Percentiles rank a stretch among this genome's conserved stretches.
phyloP scores from a whole-genome alignment of 2,888 invertebrate genomes.

The Chouioia cunea region DNA sequence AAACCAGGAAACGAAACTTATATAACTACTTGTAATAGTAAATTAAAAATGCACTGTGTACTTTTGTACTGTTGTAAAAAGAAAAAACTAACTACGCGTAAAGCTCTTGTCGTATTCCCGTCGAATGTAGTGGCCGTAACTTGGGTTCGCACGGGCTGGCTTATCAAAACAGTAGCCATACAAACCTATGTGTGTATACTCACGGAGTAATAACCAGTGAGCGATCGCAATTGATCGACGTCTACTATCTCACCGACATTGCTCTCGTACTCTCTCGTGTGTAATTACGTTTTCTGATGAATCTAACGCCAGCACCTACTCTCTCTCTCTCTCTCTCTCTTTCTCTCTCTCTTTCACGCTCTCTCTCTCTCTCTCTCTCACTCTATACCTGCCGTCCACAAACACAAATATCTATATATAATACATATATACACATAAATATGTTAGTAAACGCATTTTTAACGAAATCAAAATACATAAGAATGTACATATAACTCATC shows the following conservation, averaged over 20 bases:
- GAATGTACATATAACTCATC: background rate
- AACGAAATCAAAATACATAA: conserved; percentile 31
- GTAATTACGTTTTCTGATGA: conserved; percentile 42
- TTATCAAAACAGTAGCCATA: conserved; percentile 34
- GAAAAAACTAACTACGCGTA: background rate
- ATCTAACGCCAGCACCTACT: conserved; percentile 9
- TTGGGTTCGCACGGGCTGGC: conserved; percentile 19
- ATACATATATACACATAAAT: too few relatives aligned
- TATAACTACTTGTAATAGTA: too few relatives aligned
- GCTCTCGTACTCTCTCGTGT: background rate
- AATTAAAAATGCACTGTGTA: too few relatives aligned
- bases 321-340: too few relatives aligned
- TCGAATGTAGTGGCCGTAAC: conserved; percentile 11
- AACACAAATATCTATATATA: too few relatives aligned
- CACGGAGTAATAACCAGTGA: conserved; percentile 34
- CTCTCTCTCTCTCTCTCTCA: too few relatives aligned
- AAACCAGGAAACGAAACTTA: too few relatives aligned
- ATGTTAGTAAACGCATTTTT: background rate
- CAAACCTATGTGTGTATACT: background rate
- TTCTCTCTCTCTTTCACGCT: too few relatives aligned
- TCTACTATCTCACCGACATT: conserved; percentile 34
- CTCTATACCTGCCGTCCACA: too few relatives aligned
- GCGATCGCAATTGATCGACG: conserved; percentile 44
- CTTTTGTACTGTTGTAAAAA: too few relatives aligned
- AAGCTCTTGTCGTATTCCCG: background rate